Percentiles rank a stretch among this genome's conserved stretches.
Conservation (phyloP, 2,797 vertebrate species). For the Melanogrammus aeglefinus region DNA sequence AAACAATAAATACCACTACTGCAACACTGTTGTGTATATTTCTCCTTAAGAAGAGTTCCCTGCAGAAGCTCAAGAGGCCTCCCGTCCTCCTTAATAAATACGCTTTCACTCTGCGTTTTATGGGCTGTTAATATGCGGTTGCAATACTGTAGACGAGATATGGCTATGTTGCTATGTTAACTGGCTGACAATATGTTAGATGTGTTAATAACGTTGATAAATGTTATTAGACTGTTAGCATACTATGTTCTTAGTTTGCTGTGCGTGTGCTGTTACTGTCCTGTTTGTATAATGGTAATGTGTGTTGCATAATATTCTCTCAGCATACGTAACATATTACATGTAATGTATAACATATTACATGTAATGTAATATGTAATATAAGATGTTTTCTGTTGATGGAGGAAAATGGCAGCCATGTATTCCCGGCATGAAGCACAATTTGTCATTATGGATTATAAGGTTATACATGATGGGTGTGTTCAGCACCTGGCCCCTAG, state of each 20-base stretch:
- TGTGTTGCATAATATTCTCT: too few species aligned
- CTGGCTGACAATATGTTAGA: background rate
- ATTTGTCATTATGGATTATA: background rate
- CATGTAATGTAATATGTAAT: background rate
- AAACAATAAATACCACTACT: slow-evolving; percentile 12
- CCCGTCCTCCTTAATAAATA: background rate
- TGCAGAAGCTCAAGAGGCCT: too few species aligned
- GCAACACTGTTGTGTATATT: slow-evolving; percentile 21
- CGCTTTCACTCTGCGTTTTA: background rate
- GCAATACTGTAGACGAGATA: background rate
- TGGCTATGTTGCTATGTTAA: background rate
- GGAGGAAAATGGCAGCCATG: background rate
- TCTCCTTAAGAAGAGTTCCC: slow-evolving; percentile 24
- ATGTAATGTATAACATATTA: background rate
- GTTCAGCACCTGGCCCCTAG: background rate
- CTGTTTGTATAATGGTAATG: too few species aligned
- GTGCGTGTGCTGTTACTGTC: background rate
- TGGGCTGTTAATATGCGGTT: background rate
- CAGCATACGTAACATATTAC: background rate
- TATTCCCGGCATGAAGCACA: background rate
- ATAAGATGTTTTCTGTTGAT: background rate
- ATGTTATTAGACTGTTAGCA: background rate
- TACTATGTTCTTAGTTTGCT: background rate
- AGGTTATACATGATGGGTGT: background rate
- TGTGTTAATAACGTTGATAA: background rate